Conservation (phyloP, 2,113 vertebrate species). For the Oplegnathus fasciatus region DNA sequence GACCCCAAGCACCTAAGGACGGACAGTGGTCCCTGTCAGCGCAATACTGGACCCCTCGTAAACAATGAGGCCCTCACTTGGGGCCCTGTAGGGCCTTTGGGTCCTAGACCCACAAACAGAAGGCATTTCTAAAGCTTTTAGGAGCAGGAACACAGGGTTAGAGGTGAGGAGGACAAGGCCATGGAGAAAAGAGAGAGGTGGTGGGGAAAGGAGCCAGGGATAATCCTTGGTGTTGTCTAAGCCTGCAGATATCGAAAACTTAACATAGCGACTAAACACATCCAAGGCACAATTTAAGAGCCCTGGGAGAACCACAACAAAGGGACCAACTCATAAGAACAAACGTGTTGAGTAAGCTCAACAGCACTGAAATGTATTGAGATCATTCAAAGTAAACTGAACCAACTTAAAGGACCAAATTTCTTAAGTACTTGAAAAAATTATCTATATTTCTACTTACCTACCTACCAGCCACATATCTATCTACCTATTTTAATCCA, state of each 20-base stretch:
- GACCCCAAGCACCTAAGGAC: conserved; percentile 61
- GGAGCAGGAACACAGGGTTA: conserved; percentile 53
- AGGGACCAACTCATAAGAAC: conserved; percentile 29
- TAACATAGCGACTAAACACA: conserved; percentile 68
- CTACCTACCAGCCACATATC: background rate
- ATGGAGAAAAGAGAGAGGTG: conserved; percentile 37
- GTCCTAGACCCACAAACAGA: conserved; percentile 62
- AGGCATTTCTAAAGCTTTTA: conserved; percentile 63
- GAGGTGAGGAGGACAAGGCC: conserved; percentile 64
- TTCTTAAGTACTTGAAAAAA: background rate
- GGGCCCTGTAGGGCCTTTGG: conserved; percentile 52
- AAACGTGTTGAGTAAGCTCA: conserved; percentile 1
- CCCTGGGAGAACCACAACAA: conserved; percentile 50
- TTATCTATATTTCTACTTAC: background rate
- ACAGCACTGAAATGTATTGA: conserved; percentile 11
- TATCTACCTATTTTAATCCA: background rate
- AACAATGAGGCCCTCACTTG: conserved; percentile 60
- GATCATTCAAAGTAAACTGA: conserved; percentile 8
- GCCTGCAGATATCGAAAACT: conserved; percentile 55
- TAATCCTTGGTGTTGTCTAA: conserved; percentile 71
- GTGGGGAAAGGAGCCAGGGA: conserved; percentile 42
- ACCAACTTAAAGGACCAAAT: background rate
- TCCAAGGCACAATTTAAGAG: conserved; percentile 46
- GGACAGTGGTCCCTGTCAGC: conserved; percentile 61
- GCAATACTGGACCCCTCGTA: conserved; percentile 43